Evolutionary conservation across 2,888 invertebrate species (phyloP).

Genomic region (Onthophagus sagittarius): DNA sequence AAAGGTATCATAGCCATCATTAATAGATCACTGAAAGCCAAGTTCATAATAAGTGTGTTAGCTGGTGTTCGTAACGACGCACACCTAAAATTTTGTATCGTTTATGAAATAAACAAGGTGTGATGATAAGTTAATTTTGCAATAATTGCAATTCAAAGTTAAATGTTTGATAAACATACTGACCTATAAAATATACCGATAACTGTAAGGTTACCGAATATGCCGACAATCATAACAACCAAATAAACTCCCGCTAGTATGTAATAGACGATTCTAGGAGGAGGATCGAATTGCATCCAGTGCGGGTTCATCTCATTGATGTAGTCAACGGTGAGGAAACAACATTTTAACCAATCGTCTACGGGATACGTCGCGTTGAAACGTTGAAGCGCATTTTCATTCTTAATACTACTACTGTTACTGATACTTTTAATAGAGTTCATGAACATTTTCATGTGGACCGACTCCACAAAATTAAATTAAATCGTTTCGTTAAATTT

Average conservation of each 20-base stretch:
- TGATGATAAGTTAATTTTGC: not conserved
- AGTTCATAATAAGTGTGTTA: slow-evolving; percentile 69
- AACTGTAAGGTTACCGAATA: slow-evolving; percentile 67
- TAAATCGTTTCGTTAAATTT: no score
- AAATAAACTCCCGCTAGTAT: slow-evolving; percentile 60
- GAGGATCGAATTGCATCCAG: slow-evolving; percentile 69
- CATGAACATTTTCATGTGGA: not conserved
- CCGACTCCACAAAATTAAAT: not conserved
- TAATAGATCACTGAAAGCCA: slow-evolving; percentile 70
- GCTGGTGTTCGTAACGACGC: slow-evolving; percentile 69
- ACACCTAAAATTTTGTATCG: slow-evolving; percentile 52
- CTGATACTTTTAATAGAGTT: not conserved
- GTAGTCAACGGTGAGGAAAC: slow-evolving; percentile 58
- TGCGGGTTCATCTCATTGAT: slow-evolving; percentile 62
- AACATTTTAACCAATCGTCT: slow-evolving; percentile 52
- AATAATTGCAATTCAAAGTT: slow-evolving; percentile 2
- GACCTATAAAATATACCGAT: slow-evolving; percentile 70
- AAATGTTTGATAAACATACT: slow-evolving; percentile 38
- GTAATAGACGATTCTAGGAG: slow-evolving; percentile 55
- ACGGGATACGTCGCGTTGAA: slow-evolving; percentile 44
- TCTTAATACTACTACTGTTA: not conserved
- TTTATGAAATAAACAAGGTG: not conserved
- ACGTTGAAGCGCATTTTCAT: not conserved
- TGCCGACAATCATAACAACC: slow-evolving; percentile 62
- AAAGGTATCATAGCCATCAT: slow-evolving; percentile 71